phyloP scores from a whole-genome alignment of 2,888 invertebrate genomes.

The Zaprionus bogoriensis region DNA sequence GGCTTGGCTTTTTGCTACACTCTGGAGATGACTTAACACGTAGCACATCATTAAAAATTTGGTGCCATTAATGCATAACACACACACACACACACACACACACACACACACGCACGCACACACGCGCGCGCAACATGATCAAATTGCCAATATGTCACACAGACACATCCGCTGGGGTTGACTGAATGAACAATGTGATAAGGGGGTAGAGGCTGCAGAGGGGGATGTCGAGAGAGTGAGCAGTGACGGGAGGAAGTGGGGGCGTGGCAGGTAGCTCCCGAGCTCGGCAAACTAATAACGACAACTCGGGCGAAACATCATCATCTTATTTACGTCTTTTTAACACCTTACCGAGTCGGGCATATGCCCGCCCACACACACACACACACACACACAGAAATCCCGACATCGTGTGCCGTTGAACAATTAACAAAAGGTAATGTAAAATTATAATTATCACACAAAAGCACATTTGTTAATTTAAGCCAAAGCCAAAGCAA shows the following conservation, averaged over 20 bases:
- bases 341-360: constrained; percentile 59
- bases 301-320: constrained; percentile 51
- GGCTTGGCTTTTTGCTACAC: constrained; percentile 68
- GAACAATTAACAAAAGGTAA: constrained; percentile 82
- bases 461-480: constrained; percentile 80
- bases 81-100: constrained; percentile 38
- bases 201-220: not conserved
- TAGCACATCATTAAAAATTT: constrained; percentile 79
- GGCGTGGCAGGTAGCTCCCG: not conserved
- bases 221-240: no score
- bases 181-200: constrained; percentile 13
- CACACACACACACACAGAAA: constrained; percentile 24
- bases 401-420: constrained; percentile 56
- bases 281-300: constrained; percentile 63
- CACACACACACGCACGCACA: constrained; percentile 26
- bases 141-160: constrained; percentile 77
- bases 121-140: constrained; percentile 57
- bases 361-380: constrained; percentile 13
- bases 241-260: not conserved
- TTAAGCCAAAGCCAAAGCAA: constrained; percentile 78
- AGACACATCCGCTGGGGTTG: constrained; percentile 49
- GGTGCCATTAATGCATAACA: constrained; percentile 75
- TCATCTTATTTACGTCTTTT: constrained; percentile 77
- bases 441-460: constrained; percentile 82
- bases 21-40: constrained; percentile 79